phyloP scores from a whole-genome alignment of 2,888 invertebrate species.

The Rhodophaea formosa region DNA sequence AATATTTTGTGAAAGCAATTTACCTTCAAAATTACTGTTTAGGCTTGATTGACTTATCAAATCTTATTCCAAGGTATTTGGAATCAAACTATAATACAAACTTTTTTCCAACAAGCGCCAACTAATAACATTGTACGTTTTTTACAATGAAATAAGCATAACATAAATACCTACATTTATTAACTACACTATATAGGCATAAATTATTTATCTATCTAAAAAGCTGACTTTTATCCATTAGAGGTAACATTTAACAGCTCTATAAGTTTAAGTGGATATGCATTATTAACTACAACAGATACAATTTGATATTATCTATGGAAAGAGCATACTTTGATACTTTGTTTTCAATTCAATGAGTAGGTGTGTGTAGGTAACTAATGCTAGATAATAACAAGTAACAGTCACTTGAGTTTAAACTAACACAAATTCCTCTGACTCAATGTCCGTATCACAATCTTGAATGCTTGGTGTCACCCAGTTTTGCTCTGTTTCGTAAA shows the following conservation, averaged over 20 bases:
- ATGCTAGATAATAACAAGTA: slow-evolving; percentile 8
- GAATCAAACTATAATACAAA: slow-evolving; percentile 3
- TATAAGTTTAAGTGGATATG: neutral
- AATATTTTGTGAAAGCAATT: neutral
- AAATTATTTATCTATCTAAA: neutral
- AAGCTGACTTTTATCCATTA: neutral
- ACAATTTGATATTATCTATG: neutral
- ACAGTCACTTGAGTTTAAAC: slow-evolving; percentile 59
- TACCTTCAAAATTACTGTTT: neutral
- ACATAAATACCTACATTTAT: neutral
- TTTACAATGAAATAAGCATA: slow-evolving; percentile 1
- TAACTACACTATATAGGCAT: neutral
- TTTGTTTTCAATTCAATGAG: slow-evolving; percentile 3
- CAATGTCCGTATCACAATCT: slow-evolving; percentile 84
- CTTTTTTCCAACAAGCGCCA: neutral
- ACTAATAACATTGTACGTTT: neutral
- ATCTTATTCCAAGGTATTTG: neutral
- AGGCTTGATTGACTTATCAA: neutral
- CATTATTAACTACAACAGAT: neutral
- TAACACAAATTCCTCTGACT: slow-evolving; percentile 88
- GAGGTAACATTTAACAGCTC: neutral
- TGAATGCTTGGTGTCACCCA: slow-evolving; percentile 70
- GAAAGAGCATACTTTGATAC: neutral
- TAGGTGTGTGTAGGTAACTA: neutral
- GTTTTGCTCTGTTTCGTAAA: slow-evolving; percentile 77